Evolutionary conservation across 30 jellyfish, hydroid and myxozoan genomes (phyloP).

Genomic region (Aurelia aurita): DNA sequence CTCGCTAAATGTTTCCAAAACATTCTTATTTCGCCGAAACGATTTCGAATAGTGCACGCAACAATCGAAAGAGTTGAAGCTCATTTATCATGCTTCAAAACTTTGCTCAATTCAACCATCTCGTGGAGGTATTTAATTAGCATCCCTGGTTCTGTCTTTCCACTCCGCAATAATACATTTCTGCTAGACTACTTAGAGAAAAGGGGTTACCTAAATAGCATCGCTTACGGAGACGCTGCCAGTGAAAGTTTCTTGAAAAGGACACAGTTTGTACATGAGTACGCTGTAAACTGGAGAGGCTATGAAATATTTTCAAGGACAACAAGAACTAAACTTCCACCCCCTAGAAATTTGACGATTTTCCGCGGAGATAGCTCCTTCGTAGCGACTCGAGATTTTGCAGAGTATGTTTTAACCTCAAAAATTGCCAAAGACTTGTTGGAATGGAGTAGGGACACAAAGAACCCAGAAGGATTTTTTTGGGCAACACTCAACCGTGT

Average conservation of each 20-base stretch:
- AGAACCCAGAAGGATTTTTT: constrained; percentile 95
- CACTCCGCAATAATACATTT: constrained; percentile 81
- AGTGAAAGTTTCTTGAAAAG: constrained; percentile 72
- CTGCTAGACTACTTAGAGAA: constrained; percentile 74
- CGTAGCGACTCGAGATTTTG: constrained; percentile 83
- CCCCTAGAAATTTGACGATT: constrained; percentile 79
- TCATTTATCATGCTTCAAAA: constrained; percentile 76
- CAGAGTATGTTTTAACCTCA: constrained; percentile 54
- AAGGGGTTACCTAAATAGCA: constrained; percentile 60
- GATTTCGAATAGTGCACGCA: constrained; percentile 63
- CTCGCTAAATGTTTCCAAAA: constrained; percentile 73
- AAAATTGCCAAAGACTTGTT: constrained; percentile 56
- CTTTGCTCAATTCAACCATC: constrained; percentile 47
- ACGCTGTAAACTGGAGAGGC: constrained; percentile 48
- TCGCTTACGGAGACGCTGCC: constrained; percentile 57
- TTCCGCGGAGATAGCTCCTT: constrained; percentile 86
- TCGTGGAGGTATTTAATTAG: constrained; percentile 87
- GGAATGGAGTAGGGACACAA: constrained; percentile 89
- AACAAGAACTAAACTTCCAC: constrained; percentile 60
- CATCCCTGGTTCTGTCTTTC: constrained; percentile 93
- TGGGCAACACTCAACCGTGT: constrained; percentile 90
- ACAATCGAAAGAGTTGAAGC: constrained; percentile 79
- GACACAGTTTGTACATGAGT: constrained; percentile 57
- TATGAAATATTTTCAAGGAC: constrained; percentile 73
- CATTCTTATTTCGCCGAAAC: constrained; percentile 57